These are phyloP conservation scores for Xyliphius kryptos DNA, from an alignment of 2,113 vertebrate species.

Conservation along the genomic window DNA sequence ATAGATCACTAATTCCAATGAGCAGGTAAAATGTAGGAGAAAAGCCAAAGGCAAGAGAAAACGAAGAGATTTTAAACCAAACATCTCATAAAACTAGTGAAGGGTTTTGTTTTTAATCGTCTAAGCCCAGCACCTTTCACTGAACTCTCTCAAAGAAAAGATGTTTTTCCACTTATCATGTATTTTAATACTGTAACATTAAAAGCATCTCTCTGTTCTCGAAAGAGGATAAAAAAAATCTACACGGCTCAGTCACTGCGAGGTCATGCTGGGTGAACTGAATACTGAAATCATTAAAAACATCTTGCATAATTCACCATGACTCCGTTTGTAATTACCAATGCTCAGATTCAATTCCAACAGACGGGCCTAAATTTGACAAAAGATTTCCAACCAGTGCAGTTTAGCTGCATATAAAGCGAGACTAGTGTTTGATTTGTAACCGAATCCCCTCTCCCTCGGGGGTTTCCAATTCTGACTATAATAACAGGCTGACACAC, in stretches of 20 bases:
- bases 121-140: not conserved
- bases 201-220: conserved; percentile 30
- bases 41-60: not conserved
- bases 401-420: conserved; percentile 44
- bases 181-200: conserved; percentile 32
- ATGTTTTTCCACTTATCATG: conserved; percentile 29
- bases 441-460: conserved; percentile 38
- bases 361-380: conserved; percentile 43
- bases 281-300: conserved; percentile 45
- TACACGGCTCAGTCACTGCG: conserved; percentile 33
- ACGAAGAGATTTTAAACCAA: not conserved
- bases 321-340: conserved; percentile 45
- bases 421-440: conserved; percentile 43
- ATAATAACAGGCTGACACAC: conserved; percentile 45
- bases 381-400: conserved; percentile 43
- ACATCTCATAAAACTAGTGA: not conserved
- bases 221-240: conserved; percentile 17
- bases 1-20: too few species aligned
- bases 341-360: conserved; percentile 46
- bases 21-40: too few species aligned
- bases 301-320: conserved; percentile 45
- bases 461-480: conserved; percentile 38
- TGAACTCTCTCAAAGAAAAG: conserved; percentile 14
- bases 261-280: conserved; percentile 42
- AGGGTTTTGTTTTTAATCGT: not conserved